Evolutionary conservation across 2,888 invertebrate species (phyloP).

Genomic region (Apodemia duryi): DNA sequence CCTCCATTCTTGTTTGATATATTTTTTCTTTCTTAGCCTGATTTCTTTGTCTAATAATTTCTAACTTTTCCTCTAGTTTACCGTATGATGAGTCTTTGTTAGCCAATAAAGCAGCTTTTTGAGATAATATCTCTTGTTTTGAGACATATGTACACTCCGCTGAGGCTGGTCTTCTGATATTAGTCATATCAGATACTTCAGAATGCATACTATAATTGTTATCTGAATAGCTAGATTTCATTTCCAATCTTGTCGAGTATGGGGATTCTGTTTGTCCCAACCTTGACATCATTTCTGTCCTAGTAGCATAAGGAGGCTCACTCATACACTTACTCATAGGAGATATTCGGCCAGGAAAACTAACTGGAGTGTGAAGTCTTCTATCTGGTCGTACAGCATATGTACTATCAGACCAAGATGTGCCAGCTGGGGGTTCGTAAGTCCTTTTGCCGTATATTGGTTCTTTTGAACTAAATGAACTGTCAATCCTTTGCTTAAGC

Average conservation of each 20-base stretch:
- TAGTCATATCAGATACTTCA: conserved; percentile 52
- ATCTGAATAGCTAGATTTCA: conserved; percentile 70
- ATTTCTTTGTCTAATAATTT: conserved; percentile 74
- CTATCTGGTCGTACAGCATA: conserved; percentile 66
- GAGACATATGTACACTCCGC: conserved; percentile 74
- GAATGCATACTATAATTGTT: conserved; percentile 50
- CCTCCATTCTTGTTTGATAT: conserved; percentile 72
- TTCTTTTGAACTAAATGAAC: conserved; percentile 53
- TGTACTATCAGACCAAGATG: conserved; percentile 64
- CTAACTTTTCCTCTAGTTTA: conserved; percentile 68
- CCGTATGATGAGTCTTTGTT: conserved; percentile 63
- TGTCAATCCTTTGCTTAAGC: conserved; percentile 65
- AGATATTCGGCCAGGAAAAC: conserved; percentile 57
- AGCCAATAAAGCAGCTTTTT: conserved; percentile 71
- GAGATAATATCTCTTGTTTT: conserved; percentile 72
- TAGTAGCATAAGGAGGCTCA: conserved; percentile 68
- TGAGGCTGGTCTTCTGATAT: conserved; percentile 60
- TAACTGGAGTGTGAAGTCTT: conserved; percentile 61
- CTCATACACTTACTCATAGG: conserved; percentile 73
- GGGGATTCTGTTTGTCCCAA: conserved; percentile 60
- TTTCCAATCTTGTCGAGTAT: conserved; percentile 58
- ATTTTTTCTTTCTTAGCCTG: conserved; percentile 76
- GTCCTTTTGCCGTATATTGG: conserved; percentile 65
- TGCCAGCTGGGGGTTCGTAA: conserved; percentile 65
- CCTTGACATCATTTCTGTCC: conserved; percentile 68